phyloP scores from a whole-genome alignment of 2,113 vertebrate species.

The Turnix velox region DNA sequence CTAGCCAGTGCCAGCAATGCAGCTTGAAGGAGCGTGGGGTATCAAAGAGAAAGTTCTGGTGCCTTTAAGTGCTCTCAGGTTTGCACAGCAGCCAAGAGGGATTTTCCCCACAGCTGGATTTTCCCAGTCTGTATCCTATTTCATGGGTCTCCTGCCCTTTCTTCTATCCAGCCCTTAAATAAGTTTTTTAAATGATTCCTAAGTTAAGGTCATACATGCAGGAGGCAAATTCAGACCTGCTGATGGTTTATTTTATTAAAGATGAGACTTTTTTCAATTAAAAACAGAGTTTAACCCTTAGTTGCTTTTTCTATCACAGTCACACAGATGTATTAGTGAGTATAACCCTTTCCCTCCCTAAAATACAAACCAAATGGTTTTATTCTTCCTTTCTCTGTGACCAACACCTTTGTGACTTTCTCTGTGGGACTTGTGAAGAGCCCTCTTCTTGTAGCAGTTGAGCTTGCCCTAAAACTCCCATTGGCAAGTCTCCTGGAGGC shows the following conservation, averaged over 20 bases:
- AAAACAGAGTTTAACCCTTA: background rate
- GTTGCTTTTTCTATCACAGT: background rate
- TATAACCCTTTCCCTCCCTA: background rate
- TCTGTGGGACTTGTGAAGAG: background rate
- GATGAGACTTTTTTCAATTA: background rate
- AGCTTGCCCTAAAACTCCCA: background rate
- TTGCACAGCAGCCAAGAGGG: background rate
- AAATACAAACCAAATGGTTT: background rate
- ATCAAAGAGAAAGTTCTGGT: background rate
- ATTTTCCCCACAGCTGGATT: background rate
- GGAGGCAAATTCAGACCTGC: background rate
- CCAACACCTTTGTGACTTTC: background rate
- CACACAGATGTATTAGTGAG: background rate
- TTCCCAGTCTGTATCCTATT: background rate
- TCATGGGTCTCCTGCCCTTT: background rate
- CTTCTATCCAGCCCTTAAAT: background rate
- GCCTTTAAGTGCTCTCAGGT: background rate
- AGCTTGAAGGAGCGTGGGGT: background rate
- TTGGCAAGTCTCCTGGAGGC: background rate
- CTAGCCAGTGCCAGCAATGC: background rate
- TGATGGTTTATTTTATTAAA: background rate
- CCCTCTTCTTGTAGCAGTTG: background rate
- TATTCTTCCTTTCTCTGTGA: background rate
- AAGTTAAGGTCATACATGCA: background rate
- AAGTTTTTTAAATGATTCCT: background rate